Base-by-base conservation (phyloP, 2,797 vertebrate genomes). In the Cyclopterus lumpus region DNA sequence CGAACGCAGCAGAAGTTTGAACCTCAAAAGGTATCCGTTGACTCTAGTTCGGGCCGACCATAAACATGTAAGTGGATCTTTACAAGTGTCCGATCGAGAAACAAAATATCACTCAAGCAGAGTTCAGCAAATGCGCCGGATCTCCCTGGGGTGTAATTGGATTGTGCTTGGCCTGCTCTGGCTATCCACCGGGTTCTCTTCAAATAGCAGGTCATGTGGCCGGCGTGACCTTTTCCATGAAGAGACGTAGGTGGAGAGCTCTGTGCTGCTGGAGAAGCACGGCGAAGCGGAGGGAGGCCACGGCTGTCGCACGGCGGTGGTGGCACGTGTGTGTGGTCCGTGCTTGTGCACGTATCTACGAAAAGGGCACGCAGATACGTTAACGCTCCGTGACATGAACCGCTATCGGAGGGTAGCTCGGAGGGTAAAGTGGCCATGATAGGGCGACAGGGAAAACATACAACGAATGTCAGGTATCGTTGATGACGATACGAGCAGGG, bases 331-430 rank as follows among this genome's bases (percentile, higher is more conserved):
- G 87, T 77, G 90, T 77, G 87, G 89, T 89, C 85, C 10, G 24
- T 76, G 57, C 67, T 58, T 72, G 80, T 57, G 82, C 59, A 42
- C 30, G 87, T 82, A 86, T 90, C 85, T 79, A 86, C 90, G 90
- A 91, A 94, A 94, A 94, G 93, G 93, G 90, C 92, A 93, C 74
- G 34, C 34, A 22, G 88, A 91, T 92, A 86, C 61, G 75, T 88
- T 93, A 92, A 94, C 82, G 72, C 77, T 76, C 66, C 84, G 85
- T 92, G 93, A 94, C 92, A 92, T 75, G 87, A 90, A 86, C 86
- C 78, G 71, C 72, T 86, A 87, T 76, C 80, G 30, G 72, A 83
- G 80, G 79, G 84, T 67, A 70, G 69, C 67, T 53, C 2, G 15
- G 66, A 55, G 75, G 86, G 67, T 72, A 71, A 80, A 73, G 71